Percentiles rank a stretch among this genome's conserved stretches.
Evolutionary conservation across 1,140 invertebrate genomes (phyloP).

Genomic region (Neocloeon triangulifer): DNA sequence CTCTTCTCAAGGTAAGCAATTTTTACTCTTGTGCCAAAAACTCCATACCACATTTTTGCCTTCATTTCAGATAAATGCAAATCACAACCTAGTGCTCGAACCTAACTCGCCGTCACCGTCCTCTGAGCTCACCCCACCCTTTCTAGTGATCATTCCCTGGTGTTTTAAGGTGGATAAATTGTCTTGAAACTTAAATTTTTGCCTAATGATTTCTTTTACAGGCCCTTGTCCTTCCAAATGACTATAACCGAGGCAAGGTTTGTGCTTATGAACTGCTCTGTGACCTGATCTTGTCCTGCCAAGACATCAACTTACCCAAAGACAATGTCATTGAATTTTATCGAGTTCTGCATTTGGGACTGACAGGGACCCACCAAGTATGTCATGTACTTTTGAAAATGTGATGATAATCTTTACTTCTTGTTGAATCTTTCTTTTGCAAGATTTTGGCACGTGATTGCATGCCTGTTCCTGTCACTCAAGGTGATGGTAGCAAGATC

Average conservation of each 20-base stretch:
- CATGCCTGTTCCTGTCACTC: no score
- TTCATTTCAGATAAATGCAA: slow-evolving; percentile 31
- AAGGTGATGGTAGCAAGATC: no score
- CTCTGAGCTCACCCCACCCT: slow-evolving; percentile 51
- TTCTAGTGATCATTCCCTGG: slow-evolving; percentile 70
- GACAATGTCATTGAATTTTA: slow-evolving; percentile 76
- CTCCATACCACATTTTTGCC: slow-evolving; percentile 4
- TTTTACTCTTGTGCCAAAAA: neutral
- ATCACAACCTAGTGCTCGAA: slow-evolving; percentile 54
- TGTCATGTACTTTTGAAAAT: slow-evolving; percentile 5
- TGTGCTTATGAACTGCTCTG: slow-evolving; percentile 59
- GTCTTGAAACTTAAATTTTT: neutral
- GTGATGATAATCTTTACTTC: no score
- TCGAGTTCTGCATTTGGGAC: slow-evolving; percentile 57
- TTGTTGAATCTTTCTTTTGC: neutral
- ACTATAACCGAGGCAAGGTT: slow-evolving; percentile 48
- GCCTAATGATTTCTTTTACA: slow-evolving; percentile 12
- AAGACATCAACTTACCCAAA: slow-evolving; percentile 28
- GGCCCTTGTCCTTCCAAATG: slow-evolving; percentile 40
- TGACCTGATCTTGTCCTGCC: slow-evolving; percentile 33
- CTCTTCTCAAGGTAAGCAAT: slow-evolving; percentile 50
- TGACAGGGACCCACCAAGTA: slow-evolving; percentile 29
- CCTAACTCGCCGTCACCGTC: slow-evolving; percentile 43
- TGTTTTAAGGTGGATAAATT: slow-evolving; percentile 36
- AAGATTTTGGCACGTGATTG: neutral